Percentiles rank a stretch among this genome's conserved stretches.
These are phyloP conservation scores for Acanthornis magna DNA, from an alignment of 2,797 vertebrate species.

Conservation along the genomic window DNA sequence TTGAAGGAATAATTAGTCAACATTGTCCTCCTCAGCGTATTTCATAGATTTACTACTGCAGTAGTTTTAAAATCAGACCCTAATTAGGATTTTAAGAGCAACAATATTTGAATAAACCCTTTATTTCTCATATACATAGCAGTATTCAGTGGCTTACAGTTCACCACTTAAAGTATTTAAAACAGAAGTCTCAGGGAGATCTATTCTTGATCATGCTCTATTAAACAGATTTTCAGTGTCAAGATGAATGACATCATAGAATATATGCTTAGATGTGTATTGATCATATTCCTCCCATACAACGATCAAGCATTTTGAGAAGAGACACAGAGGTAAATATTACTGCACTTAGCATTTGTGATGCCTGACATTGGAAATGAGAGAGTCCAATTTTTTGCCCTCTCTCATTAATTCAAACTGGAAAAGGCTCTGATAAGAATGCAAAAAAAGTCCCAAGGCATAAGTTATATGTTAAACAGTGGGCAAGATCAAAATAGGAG, in stretches of 20 bases:
- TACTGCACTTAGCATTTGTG: not conserved
- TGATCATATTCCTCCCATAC: not conserved
- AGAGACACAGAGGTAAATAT: not conserved
- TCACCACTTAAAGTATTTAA: not conserved
- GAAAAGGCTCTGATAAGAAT: not conserved
- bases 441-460: not conserved
- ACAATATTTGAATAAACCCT: not conserved
- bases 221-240: not conserved
- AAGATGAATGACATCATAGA: not conserved
- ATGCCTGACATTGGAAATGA: not conserved
- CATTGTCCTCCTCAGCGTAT: not conserved
- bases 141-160: not conserved
- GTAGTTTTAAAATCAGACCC: not conserved
- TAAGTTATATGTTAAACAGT: not conserved
- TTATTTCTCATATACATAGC: not conserved
- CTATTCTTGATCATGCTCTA: not conserved
- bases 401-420: not conserved
- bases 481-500: not conserved
- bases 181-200: not conserved
- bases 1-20: not conserved
- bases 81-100: not conserved
- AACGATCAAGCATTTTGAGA: not conserved
- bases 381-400: not conserved
- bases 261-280: not conserved
- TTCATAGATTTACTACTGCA: not conserved